Evolutionary conservation across 1,140 invertebrate genomes (phyloP).

Genomic region (Drosophila bocki): DNA sequence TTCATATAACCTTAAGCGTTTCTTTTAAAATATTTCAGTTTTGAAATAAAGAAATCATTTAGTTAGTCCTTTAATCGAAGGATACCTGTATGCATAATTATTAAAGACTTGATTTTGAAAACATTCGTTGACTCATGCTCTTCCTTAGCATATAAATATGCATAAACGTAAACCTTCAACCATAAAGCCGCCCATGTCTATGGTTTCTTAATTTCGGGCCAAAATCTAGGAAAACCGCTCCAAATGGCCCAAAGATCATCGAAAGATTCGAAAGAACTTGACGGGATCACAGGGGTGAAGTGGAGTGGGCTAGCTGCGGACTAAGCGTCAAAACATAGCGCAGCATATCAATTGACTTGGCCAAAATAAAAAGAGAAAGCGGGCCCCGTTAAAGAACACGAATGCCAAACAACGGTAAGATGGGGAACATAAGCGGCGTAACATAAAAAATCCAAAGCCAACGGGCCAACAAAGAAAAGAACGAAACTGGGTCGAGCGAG

Average conservation of each 20-base stretch:
- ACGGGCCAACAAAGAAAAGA: slow-evolving; percentile 70
- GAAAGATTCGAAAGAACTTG: slow-evolving; percentile 45
- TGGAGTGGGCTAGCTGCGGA: background rate
- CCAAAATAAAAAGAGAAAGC: slow-evolving; percentile 81
- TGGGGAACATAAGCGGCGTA: slow-evolving; percentile 49
- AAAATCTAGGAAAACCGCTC: background rate
- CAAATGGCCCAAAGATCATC: slow-evolving; percentile 37
- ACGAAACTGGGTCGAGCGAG: slow-evolving; percentile 71
- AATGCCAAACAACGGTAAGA: slow-evolving; percentile 66
- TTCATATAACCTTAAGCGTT: background rate
- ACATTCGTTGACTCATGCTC: slow-evolving; percentile 18
- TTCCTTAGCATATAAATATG: background rate
- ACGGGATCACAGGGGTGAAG: slow-evolving; percentile 9
- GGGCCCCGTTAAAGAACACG: slow-evolving; percentile 74
- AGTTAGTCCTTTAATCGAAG: no score
- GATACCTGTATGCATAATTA: background rate
- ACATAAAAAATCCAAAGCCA: slow-evolving; percentile 35
- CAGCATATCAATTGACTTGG: slow-evolving; percentile 79
- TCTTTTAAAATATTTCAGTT: no score
- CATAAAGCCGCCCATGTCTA: slow-evolving; percentile 17
- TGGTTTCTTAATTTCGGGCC: slow-evolving; percentile 22
- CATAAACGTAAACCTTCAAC: background rate
- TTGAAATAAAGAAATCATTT: no score
- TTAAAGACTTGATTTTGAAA: background rate
- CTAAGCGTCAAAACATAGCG: slow-evolving; percentile 61